phyloP scores from a whole-genome alignment of 2,888 invertebrate species.

The Hyles lineata region DNA sequence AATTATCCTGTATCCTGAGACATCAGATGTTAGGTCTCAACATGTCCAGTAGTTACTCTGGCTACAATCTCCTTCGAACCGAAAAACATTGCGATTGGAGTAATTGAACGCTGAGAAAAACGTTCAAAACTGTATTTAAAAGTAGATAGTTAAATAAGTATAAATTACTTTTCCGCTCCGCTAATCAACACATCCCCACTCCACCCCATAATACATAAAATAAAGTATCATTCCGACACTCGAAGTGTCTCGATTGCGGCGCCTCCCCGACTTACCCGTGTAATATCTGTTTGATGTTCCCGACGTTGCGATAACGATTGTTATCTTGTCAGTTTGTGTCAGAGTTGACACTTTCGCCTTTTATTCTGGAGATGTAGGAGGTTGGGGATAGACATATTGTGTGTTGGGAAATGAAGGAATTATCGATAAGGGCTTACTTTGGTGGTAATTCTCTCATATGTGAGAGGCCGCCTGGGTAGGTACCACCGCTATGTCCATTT shows the following conservation, averaged over 20 bases:
- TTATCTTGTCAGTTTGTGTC: slow-evolving; percentile 17
- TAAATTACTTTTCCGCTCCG: not conserved
- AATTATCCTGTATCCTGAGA: too few species aligned
- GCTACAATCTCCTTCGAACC: too few species aligned
- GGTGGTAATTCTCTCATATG: too few species aligned
- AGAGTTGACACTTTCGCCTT: not conserved
- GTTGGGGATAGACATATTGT: not conserved
- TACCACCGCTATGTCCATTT: too few species aligned
- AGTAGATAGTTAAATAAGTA: too few species aligned
- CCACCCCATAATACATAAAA: not conserved
- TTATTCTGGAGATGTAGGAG: not conserved
- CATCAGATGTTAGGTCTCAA: too few species aligned
- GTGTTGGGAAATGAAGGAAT: not conserved
- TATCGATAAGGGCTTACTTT: too few species aligned
- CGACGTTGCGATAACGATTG: slow-evolving; percentile 27
- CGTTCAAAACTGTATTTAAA: too few species aligned
- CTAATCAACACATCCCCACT: not conserved
- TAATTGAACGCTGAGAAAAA: too few species aligned
- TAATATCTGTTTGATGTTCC: slow-evolving; percentile 54
- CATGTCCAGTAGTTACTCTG: too few species aligned
- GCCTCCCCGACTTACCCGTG: slow-evolving; percentile 47
- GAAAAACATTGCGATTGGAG: too few species aligned
- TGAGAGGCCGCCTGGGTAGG: too few species aligned
- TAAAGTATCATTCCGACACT: slow-evolving; percentile 13
- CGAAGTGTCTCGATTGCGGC: slow-evolving; percentile 1